Base-by-base conservation (phyloP, 2,888 invertebrate genomes). In the Aphodius granarius region DNA sequence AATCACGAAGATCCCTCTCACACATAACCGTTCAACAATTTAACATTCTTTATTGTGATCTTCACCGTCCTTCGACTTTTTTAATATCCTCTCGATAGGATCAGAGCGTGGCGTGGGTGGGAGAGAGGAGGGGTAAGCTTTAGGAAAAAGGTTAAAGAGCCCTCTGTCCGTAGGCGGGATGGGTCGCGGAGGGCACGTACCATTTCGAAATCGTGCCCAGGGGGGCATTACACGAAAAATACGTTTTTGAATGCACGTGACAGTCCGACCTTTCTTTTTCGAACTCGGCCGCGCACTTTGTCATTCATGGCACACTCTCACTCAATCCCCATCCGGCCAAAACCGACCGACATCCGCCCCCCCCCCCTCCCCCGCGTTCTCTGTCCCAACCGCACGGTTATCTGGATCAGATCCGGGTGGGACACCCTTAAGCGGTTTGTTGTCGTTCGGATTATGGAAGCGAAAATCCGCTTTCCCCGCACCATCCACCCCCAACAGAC, bases 401-500 rank as follows among this genome's bases (percentile, higher is more conserved):
- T 20, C n/a, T 20, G 68, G 68, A 20, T 66, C 20, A 19, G 66
- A 65, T 19, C 21, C 74, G 71, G 62, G 71, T 20, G 62, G 62
- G 19, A 43, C 21, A 16, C 19, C 72, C 72, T 68, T 72, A 74
- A 76, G 74, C 75, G 78, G 72, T 76, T 78, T 77, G 75, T 73
- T 66, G 72, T 75, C 70, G 73, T 66, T 71, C 68, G 75, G 77
- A 77, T 78, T 77, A 75, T 78, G 74, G 71, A 71, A 68, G 71
- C 68, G 68, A 22, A 68, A 68, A 21, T 22, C 20, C 21, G 19
- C 68, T 68, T 16, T 13, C 4, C 1, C 43, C 22, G 68, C 20
- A 21, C 68, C 68, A n/a, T n/a, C n/a, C n/a, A n/a, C n/a, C n/a
- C n/a, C n/a, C n/a, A n/a, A n/a, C n/a, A n/a, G 68, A 68, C 22